Conservation (phyloP, 2,113 vertebrate genomes). For the Fulica atra region DNA sequence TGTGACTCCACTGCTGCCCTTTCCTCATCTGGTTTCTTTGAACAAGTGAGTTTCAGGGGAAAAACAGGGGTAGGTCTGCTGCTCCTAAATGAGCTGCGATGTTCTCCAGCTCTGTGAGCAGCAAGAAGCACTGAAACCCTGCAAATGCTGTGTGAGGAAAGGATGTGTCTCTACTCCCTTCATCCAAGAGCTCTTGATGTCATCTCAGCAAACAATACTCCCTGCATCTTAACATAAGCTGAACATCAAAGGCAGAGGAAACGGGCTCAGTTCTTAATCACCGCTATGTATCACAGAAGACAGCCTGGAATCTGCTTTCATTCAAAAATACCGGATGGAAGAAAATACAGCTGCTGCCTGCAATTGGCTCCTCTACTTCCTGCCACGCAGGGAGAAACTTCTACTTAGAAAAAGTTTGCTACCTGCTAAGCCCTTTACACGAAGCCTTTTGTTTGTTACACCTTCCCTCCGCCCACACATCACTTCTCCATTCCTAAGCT, state of each 20-base stretch:
- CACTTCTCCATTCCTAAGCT: neutral
- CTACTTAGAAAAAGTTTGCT: neutral
- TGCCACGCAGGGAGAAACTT: neutral
- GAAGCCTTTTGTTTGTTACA: neutral
- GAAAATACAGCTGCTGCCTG: neutral
- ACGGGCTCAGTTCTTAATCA: neutral
- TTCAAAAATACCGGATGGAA: neutral
- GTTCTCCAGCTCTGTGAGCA: neutral
- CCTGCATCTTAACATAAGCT: neutral
- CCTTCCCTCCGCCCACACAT: neutral
- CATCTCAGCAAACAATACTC: neutral
- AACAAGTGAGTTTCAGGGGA: neutral
- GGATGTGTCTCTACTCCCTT: neutral
- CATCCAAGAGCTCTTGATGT: neutral
- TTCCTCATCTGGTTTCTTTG: neutral
- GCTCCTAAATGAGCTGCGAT: neutral
- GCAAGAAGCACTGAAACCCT: neutral
- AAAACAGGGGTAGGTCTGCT: neutral
- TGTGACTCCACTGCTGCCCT: neutral
- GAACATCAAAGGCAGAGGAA: neutral
- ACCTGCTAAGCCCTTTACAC: neutral
- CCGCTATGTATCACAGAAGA: neutral
- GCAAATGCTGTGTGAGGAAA: neutral
- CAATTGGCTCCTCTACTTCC: neutral
- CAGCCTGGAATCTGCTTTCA: slow-evolving; percentile 4